A percentile compares a stretch with the other conserved stretches of the same genome.
These are phyloP conservation scores for Seira musarum DNA, from an alignment of 2,888 invertebrate genomes.

Conservation along the genomic window DNA sequence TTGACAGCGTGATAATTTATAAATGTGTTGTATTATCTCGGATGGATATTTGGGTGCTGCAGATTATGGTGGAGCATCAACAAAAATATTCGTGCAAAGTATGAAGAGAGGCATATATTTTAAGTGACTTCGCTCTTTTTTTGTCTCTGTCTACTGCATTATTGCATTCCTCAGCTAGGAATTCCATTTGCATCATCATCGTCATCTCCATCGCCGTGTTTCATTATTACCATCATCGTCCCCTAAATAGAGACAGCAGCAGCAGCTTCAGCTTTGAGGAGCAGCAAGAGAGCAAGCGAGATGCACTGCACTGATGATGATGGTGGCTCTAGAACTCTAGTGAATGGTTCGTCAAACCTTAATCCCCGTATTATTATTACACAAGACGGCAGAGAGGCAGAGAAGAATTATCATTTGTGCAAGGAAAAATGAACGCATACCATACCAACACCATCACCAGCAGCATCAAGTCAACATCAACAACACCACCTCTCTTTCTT, in stretches of 20 bases:
- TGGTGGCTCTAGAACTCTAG: background rate
- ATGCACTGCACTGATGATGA: background rate
- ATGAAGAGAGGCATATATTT: background rate
- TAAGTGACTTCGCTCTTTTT: constrained; percentile 14
- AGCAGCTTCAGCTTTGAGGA: no score
- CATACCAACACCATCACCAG: constrained; percentile 2
- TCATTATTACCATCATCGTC: background rate
- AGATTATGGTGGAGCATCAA: no score
- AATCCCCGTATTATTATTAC: background rate
- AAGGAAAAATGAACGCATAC: background rate
- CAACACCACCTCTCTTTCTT: background rate
- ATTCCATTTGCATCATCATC: constrained; percentile 41
- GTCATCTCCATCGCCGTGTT: background rate
- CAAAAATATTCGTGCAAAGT: background rate
- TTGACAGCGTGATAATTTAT: no score
- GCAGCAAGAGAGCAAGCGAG: background rate
- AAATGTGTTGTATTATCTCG: no score
- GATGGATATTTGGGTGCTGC: no score
- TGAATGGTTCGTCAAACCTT: background rate
- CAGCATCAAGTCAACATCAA: constrained; percentile 10
- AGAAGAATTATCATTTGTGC: background rate
- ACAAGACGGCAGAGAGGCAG: background rate
- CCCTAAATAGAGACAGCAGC: no score
- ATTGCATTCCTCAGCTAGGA: constrained; percentile 32
- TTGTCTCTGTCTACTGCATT: constrained; percentile 7